A percentile compares a stretch with the other conserved stretches of the same genome.
Evolutionary conservation across 2,888 invertebrate species (phyloP).

Genomic region (Panorpa germanica): DNA sequence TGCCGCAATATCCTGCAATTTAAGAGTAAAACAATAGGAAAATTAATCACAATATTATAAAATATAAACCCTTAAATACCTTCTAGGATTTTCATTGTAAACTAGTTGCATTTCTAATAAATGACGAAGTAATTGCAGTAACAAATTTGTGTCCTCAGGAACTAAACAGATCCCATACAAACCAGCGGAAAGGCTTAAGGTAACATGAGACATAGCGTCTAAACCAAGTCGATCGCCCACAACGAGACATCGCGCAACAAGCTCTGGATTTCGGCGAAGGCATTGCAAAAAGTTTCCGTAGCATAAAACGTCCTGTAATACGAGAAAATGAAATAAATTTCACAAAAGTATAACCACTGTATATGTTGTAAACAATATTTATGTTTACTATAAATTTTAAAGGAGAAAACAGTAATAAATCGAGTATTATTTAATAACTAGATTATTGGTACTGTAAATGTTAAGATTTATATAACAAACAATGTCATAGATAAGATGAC

Average conservation of each 20-base stretch:
- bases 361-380: too few species aligned
- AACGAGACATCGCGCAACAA: constrained; percentile 48
- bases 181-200: constrained; percentile 39
- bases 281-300: constrained; percentile 50
- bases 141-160: constrained; percentile 50
- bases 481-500: too few species aligned
- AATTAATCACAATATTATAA: constrained; percentile 1
- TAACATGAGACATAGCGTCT: constrained; percentile 22
- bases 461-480: too few species aligned
- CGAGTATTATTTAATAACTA: too few species aligned
- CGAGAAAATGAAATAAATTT: constrained; percentile 9
- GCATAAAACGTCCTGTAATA: constrained; percentile 30
- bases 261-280: constrained; percentile 45
- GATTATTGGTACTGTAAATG: too few species aligned
- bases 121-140: constrained; percentile 42
- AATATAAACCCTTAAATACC: constrained; percentile 16
- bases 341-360: too few species aligned
- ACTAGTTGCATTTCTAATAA: constrained; percentile 54
- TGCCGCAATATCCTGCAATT: constrained; percentile 50
- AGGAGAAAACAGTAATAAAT: too few species aligned
- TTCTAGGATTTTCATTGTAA: constrained; percentile 45
- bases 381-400: too few species aligned
- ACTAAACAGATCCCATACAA: constrained; percentile 57
- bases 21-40: constrained; percentile 10
- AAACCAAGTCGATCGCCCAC: constrained; percentile 40